Conservation (phyloP, 2,888 invertebrate species). For the Nesidiocoris tenuis region DNA sequence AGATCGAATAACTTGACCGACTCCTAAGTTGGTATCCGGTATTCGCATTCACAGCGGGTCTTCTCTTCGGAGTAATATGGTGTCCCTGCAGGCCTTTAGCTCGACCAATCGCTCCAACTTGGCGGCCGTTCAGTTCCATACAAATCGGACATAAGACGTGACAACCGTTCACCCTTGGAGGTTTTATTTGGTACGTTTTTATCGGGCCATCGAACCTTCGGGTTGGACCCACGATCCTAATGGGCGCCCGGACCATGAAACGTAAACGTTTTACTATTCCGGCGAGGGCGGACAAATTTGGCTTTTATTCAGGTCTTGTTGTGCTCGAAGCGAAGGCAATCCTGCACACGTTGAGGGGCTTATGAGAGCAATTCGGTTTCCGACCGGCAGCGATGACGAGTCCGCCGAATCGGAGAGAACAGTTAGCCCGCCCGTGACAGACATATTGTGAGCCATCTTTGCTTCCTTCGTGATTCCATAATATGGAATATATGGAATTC, state of each 20-base stretch:
- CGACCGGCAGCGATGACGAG: neutral
- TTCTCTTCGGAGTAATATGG: conserved; percentile 23
- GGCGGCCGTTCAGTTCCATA: conserved; percentile 5
- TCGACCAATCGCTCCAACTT: neutral
- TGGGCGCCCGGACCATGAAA: neutral
- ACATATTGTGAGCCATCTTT: no score
- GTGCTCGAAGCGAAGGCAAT: neutral
- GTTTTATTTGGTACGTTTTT: neutral
- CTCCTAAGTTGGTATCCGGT: neutral
- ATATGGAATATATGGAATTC: no score
- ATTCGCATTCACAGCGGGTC: conserved; percentile 3
- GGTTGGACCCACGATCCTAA: neutral
- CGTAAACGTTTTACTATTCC: neutral
- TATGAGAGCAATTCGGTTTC: neutral
- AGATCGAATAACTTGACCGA: no score
- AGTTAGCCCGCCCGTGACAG: neutral
- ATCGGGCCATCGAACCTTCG: neutral
- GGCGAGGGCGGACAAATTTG: neutral
- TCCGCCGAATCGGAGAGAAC: neutral
- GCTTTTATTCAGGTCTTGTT: neutral
- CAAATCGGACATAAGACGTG: conserved; percentile 10
- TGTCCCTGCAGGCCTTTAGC: conserved; percentile 3
- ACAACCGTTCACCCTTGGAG: neutral
- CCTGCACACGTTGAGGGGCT: neutral
- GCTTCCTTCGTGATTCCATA: no score